A percentile compares a stretch with the other conserved stretches of the same genome.
These are phyloP conservation scores for Brotula barbata DNA, from an alignment of 2,797 vertebrate species.

Conservation along the genomic window DNA sequence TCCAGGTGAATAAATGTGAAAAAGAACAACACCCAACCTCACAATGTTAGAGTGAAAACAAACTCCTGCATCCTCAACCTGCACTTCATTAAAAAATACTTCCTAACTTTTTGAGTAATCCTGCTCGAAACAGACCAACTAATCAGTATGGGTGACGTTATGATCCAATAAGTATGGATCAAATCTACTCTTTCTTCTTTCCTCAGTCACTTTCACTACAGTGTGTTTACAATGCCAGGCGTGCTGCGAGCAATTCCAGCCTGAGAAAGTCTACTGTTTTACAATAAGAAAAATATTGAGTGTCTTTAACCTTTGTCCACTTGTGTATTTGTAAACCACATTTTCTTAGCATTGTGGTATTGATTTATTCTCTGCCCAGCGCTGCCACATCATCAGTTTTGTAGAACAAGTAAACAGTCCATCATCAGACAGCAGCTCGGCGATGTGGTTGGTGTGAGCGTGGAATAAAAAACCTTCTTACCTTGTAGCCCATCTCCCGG, in stretches of 20 bases:
- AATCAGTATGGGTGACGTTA: too few species aligned
- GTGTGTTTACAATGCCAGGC: not conserved
- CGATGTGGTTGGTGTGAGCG: not conserved
- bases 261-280: not conserved
- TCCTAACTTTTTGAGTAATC: too few species aligned
- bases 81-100: too few species aligned
- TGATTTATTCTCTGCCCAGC: not conserved
- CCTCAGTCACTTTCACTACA: not conserved
- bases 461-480: conserved; percentile 41
- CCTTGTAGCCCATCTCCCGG: conserved; percentile 95
- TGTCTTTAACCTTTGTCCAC: conserved; percentile 8
- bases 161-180: not conserved
- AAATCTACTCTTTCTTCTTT: not conserved
- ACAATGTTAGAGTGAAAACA: too few species aligned
- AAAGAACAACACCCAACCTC: too few species aligned
- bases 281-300: not conserved
- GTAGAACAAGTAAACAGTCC: not conserved
- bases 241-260: too few species aligned
- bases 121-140: too few species aligned
- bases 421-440: not conserved
- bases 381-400: not conserved
- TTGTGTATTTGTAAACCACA: not conserved
- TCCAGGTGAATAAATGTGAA: too few species aligned
- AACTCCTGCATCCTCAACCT: too few species aligned
- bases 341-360: not conserved